Percentiles rank a stretch among this genome's conserved stretches.
Evolutionary conservation across 2,888 invertebrate species (phyloP).

Genomic region (Tortrix viridana): DNA sequence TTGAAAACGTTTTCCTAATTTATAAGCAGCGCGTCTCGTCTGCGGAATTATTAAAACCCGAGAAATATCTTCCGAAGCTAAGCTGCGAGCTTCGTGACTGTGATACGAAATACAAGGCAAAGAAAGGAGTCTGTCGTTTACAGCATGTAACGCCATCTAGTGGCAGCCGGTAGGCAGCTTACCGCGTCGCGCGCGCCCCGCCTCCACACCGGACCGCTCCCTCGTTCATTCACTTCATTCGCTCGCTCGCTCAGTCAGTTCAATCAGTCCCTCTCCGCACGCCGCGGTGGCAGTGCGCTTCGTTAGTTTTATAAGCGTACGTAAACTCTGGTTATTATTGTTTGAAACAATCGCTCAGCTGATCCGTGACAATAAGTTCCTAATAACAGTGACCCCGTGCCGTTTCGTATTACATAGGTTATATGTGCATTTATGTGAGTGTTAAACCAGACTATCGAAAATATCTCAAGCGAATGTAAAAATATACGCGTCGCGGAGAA

Average conservation of each 20-base stretch:
- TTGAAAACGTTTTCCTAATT: constrained; percentile 76
- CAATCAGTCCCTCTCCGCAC: constrained; percentile 70
- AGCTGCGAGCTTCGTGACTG: constrained; percentile 19
- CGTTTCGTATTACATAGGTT: constrained; percentile 14
- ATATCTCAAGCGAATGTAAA: constrained; percentile 77
- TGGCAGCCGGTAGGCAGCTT: constrained; percentile 42
- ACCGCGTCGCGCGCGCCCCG: constrained; percentile 48
- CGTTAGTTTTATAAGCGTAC: constrained; percentile 42
- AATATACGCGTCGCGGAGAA: constrained; percentile 79
- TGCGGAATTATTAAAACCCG: constrained; percentile 42
- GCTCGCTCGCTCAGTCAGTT: constrained; percentile 39
- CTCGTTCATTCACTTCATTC: constrained; percentile 63
- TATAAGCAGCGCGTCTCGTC: constrained; percentile 56
- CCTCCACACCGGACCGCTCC: constrained; percentile 43
- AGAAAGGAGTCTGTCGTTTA: background rate
- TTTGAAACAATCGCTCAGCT: constrained; percentile 79
- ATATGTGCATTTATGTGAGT: constrained; percentile 29
- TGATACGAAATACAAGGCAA: constrained; percentile 2
- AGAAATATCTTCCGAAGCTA: constrained; percentile 32
- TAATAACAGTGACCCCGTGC: constrained; percentile 44
- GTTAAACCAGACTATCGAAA: constrained; percentile 61
- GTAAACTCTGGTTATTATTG: constrained; percentile 70
- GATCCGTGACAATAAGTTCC: constrained; percentile 68
- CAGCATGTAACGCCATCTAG: constrained; percentile 68
- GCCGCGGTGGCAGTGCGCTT: constrained; percentile 50